Evolutionary conservation across 1,140 invertebrate species (phyloP).

Genomic region (Gryllus bimaculatus): DNA sequence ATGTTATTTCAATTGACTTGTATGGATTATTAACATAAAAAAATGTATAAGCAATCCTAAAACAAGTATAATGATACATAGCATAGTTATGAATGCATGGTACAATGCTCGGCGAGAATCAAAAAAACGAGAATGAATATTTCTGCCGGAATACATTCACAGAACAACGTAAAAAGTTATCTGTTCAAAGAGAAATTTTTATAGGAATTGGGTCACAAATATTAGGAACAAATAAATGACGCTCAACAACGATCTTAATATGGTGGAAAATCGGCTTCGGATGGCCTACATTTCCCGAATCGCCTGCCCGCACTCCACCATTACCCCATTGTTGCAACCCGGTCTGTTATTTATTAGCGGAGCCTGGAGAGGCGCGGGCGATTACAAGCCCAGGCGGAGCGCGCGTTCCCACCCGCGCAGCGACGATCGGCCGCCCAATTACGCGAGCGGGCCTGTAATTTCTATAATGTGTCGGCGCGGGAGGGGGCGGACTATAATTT

Average conservation of each 20-base stretch:
- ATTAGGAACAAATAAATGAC: neutral
- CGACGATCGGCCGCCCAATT: neutral
- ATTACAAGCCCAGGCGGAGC: neutral
- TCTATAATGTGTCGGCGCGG: neutral
- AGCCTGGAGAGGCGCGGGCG: neutral
- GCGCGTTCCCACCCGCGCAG: neutral
- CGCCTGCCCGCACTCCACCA: neutral
- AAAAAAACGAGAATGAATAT: too few species aligned
- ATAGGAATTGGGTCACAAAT: neutral
- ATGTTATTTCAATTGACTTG: too few species aligned
- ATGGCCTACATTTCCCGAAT: neutral
- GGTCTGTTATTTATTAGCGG: neutral
- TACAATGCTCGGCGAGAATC: too few species aligned
- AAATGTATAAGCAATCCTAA: too few species aligned
- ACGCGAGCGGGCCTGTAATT: neutral
- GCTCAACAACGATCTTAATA: neutral
- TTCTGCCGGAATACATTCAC: too few species aligned
- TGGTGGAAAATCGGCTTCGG: neutral
- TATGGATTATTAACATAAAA: too few species aligned
- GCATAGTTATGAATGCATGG: too few species aligned
- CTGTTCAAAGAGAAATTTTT: neutral
- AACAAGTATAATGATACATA: too few species aligned
- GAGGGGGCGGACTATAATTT: neutral
- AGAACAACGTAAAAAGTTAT: neutral
- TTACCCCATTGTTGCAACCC: neutral